Percentiles rank a stretch among this genome's conserved stretches.
These are phyloP conservation scores for Polyploca ridens DNA, from an alignment of 2,888 invertebrate genomes.

Conservation along the genomic window DNA sequence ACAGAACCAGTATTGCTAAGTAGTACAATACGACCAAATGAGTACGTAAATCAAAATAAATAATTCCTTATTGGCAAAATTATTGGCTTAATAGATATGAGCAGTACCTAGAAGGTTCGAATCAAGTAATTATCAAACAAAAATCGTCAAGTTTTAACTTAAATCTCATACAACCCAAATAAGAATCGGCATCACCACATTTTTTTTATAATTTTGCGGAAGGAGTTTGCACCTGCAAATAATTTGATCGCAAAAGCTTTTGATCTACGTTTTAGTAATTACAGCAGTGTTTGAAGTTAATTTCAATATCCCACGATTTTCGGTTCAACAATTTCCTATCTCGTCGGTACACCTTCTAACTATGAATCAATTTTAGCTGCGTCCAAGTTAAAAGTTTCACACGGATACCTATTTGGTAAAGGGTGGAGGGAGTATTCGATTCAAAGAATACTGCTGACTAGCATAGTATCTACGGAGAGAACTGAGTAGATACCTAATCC, in stretches of 20 bases:
- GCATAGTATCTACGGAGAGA: too few species aligned
- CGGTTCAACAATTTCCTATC: constrained; percentile 2
- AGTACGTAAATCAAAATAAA: too few species aligned
- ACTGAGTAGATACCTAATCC: too few species aligned
- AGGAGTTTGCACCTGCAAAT: background rate
- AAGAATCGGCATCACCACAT: too few species aligned
- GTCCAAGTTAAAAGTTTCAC: background rate
- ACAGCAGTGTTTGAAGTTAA: constrained; percentile 6
- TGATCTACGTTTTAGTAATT: background rate
- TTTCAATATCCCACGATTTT: background rate
- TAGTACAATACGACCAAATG: background rate
- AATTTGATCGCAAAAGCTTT: background rate
- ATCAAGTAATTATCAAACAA: too few species aligned
- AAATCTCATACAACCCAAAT: too few species aligned
- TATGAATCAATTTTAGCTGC: background rate
- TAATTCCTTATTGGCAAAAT: too few species aligned
- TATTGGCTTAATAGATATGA: too few species aligned
- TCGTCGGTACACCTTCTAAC: constrained; percentile 4
- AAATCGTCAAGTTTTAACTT: too few species aligned
- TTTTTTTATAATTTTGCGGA: too few species aligned
- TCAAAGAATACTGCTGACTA: background rate
- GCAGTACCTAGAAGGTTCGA: too few species aligned
- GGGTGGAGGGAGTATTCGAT: background rate
- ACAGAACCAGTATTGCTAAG: background rate
- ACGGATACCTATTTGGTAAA: background rate